A percentile compares a stretch with the other conserved stretches of the same genome.
phyloP scores from a whole-genome alignment of 2,888 invertebrate genomes.

The Meganola albula region DNA sequence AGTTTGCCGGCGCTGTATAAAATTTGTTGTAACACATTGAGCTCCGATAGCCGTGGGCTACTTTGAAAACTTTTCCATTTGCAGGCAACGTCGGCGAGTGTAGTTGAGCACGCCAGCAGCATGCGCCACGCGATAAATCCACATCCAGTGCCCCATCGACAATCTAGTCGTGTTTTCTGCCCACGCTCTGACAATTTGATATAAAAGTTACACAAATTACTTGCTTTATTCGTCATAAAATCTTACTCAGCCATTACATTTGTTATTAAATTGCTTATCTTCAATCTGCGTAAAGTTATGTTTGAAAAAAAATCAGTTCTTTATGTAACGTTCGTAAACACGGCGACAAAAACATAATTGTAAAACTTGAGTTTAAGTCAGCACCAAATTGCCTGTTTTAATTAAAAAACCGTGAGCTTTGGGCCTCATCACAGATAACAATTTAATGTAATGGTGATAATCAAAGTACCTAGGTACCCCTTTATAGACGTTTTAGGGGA shows the following conservation, averaged over 20 bases:
- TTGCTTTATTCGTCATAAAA: too few relatives aligned
- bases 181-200: slow-evolving; percentile 17
- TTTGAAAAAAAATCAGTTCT: slow-evolving; percentile 37
- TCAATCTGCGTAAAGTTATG: slow-evolving; percentile 18
- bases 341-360: slow-evolving; percentile 53
- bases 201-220: too few relatives aligned
- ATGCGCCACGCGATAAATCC: slow-evolving; percentile 45
- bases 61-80: slow-evolving; percentile 55
- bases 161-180: slow-evolving; percentile 22
- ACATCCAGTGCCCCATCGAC: slow-evolving; percentile 33
- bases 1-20: slow-evolving; percentile 48
- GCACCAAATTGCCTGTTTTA: slow-evolving; percentile 64
- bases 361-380: slow-evolving; percentile 54
- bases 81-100: slow-evolving; percentile 31
- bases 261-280: slow-evolving; percentile 26
- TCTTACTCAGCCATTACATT: too few relatives aligned
- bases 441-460: slow-evolving; percentile 64
- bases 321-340: slow-evolving; percentile 36
- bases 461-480: slow-evolving; percentile 59
- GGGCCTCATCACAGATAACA: slow-evolving; percentile 59
- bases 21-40: slow-evolving; percentile 52
- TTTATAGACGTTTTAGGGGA: slow-evolving; percentile 54
- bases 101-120: slow-evolving; percentile 37
- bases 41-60: slow-evolving; percentile 42
- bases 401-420: slow-evolving; percentile 62